Conservation (phyloP, 2,888 invertebrate species). For the Xanthorhoe spadicearia region DNA sequence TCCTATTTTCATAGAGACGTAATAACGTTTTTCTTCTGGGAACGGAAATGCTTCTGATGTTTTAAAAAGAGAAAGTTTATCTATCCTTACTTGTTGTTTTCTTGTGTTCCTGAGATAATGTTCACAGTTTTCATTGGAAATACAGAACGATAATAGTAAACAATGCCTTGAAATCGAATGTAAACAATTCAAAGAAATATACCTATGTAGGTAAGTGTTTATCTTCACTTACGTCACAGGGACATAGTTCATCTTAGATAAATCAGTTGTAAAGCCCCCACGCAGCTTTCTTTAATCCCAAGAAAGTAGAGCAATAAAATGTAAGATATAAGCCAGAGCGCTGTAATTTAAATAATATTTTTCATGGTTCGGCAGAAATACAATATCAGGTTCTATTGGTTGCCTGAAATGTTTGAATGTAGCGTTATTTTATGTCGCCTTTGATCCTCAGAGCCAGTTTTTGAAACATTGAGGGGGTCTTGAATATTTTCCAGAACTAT, state of each 20-base stretch:
- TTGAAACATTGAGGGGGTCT: not conserved
- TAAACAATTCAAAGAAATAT: not conserved
- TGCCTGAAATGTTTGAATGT: not conserved
- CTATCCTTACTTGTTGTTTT: not conserved
- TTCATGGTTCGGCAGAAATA: not conserved
- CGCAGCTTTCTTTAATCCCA: not conserved
- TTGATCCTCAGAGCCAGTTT: not conserved
- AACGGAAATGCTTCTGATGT: not conserved
- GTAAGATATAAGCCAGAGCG: constrained; percentile 9
- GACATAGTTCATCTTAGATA: too few relatives aligned
- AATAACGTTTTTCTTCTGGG: not conserved
- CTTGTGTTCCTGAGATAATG: not conserved
- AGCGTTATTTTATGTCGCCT: not conserved
- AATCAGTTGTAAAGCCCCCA: not conserved
- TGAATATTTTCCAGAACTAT: too few relatives aligned
- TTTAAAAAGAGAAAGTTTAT: not conserved
- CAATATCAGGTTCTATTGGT: not conserved
- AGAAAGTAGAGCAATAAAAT: constrained; percentile 1
- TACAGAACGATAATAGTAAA: not conserved
- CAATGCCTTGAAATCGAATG: not conserved
- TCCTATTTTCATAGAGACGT: not conserved
- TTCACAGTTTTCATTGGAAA: not conserved
- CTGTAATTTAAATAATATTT: not conserved
- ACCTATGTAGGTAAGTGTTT: too few relatives aligned
- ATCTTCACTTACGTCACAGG: not conserved